phyloP scores from a whole-genome alignment of 2,888 invertebrate genomes.

The Sminthurinus aureus region DNA sequence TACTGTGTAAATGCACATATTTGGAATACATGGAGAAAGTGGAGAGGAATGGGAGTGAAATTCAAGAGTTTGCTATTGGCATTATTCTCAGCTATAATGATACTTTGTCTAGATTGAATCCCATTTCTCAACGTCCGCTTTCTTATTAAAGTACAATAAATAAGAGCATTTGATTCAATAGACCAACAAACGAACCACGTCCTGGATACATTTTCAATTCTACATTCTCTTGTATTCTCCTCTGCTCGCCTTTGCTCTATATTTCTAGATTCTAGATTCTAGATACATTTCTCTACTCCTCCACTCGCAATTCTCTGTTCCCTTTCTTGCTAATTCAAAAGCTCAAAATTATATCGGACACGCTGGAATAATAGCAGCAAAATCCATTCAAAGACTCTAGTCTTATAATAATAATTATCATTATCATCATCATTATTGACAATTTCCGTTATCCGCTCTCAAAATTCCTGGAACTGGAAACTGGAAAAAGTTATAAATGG shows the following conservation, averaged over 20 bases:
- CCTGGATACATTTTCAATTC: not conserved
- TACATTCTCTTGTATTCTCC: not conserved
- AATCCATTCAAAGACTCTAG: conserved; percentile 8
- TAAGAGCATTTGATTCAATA: conserved; percentile 18
- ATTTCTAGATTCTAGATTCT: too few species aligned
- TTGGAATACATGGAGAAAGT: not conserved
- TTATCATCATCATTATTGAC: too few species aligned
- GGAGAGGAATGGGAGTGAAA: not conserved
- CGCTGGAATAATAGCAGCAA: not conserved
- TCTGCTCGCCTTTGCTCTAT: too few species aligned
- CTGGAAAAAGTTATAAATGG: not conserved
- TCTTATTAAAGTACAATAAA: conserved; percentile 20
- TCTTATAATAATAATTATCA: not conserved
- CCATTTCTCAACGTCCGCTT: conserved; percentile 5
- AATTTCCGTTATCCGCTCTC: too few species aligned
- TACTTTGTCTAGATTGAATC: conserved; percentile 12
- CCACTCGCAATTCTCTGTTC: not conserved
- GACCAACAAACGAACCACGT: not conserved
- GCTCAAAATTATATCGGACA: conserved; percentile 9
- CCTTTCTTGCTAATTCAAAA: not conserved
- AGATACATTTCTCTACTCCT: too few species aligned
- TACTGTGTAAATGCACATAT: too few species aligned
- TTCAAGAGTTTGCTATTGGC: conserved; percentile 5
- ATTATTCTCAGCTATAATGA: conserved; percentile 12
- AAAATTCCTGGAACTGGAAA: too few species aligned